phyloP scores from a whole-genome alignment of 2,797 vertebrate genomes.

The Masticophis lateralis region DNA sequence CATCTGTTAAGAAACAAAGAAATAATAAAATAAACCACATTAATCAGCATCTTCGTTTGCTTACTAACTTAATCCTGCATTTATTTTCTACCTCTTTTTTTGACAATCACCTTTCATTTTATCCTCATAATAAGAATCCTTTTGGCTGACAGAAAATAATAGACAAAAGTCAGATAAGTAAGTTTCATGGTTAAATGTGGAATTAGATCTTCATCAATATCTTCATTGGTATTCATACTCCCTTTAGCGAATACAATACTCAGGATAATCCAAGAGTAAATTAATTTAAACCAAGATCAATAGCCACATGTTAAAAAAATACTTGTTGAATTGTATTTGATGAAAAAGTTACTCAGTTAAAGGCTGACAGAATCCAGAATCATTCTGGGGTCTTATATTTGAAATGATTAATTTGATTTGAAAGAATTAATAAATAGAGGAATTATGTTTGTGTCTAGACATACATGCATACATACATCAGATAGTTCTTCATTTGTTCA shows the following conservation, averaged over 20 bases:
- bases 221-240: background rate
- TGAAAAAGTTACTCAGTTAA: background rate
- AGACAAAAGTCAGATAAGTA: background rate
- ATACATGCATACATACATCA: background rate
- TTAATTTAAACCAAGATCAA: background rate
- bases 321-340: background rate
- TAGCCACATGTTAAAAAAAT: background rate
- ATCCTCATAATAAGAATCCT: background rate
- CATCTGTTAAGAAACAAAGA: conserved; percentile 73
- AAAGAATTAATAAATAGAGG: background rate
- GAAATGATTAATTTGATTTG: background rate
- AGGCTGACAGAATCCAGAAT: background rate
- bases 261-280: background rate
- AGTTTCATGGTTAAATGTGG: background rate
- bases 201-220: background rate
- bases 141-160: background rate
- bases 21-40: background rate
- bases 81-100: background rate
- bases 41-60: background rate
- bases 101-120: background rate
- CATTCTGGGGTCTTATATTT: background rate
- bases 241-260: background rate
- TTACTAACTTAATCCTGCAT: background rate
- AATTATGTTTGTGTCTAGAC: background rate
- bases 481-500: background rate